A percentile compares a stretch with the other conserved stretches of the same genome.
phyloP scores from a whole-genome alignment of 2,113 vertebrate species.

The Uropsilus gracilis region DNA sequence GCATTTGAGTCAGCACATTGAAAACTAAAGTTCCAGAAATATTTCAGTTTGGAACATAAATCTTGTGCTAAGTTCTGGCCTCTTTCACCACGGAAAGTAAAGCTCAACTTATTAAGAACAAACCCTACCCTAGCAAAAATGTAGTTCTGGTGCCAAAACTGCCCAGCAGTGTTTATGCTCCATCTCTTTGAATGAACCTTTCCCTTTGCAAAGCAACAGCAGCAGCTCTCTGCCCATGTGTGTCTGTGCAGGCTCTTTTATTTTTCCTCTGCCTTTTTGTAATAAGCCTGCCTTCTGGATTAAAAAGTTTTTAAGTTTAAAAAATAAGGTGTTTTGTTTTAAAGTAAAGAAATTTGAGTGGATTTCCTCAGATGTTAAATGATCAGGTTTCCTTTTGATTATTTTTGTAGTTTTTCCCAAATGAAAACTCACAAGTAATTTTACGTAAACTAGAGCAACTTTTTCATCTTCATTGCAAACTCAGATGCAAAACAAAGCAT shows the following conservation, averaged over 20 bases:
- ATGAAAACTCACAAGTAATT: conserved; percentile 57
- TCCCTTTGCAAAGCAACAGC: too few relatives aligned
- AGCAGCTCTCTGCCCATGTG: too few relatives aligned
- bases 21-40: background rate
- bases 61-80: background rate
- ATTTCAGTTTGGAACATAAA: background rate
- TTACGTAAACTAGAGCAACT: conserved; percentile 58
- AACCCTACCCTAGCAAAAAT: too few relatives aligned
- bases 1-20: background rate
- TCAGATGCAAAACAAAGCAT: conserved; percentile 76
- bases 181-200: too few relatives aligned
- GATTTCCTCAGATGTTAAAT: conserved; percentile 44
- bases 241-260: too few relatives aligned
- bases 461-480: conserved; percentile 75
- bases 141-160: too few relatives aligned
- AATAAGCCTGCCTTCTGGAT: too few relatives aligned
- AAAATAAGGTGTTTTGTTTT: conserved; percentile 57
- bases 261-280: too few relatives aligned
- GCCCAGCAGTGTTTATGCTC: too few relatives aligned
- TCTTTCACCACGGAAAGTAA: conserved; percentile 31
- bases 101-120: conserved; percentile 16
- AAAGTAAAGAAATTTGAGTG: conserved; percentile 3
- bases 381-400: conserved; percentile 62
- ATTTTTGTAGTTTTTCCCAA: conserved; percentile 59
- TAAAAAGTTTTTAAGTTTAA: conserved; percentile 31